Evolutionary conservation across 2,113 vertebrate genomes (phyloP).

Genomic region (Daphoenositta chrysoptera): DNA sequence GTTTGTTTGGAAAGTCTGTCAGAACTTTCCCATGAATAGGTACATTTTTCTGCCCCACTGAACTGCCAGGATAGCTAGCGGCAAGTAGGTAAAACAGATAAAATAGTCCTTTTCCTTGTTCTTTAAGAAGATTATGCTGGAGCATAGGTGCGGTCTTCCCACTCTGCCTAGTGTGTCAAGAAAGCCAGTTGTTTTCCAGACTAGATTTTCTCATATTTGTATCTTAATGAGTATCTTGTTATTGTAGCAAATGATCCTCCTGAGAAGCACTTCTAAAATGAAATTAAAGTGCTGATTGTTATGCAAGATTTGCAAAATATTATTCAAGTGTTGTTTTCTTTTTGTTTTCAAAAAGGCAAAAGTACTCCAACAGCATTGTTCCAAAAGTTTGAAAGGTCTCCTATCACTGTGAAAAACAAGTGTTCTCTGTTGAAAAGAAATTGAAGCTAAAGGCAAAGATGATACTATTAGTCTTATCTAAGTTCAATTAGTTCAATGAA

Average conservation of each 20-base stretch:
- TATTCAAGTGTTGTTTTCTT: not conserved
- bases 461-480: not conserved
- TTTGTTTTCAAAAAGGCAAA: not conserved
- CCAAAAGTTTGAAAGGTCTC: not conserved
- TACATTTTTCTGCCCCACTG: not conserved
- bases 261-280: not conserved
- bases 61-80: not conserved
- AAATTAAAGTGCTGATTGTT: constrained; percentile 3
- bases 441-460: not conserved
- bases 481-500: not conserved
- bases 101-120: not conserved
- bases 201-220: constrained; percentile 31
- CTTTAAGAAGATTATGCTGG: not conserved
- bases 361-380: not conserved
- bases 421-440: not conserved
- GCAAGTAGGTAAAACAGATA: not conserved
- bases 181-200: not conserved
- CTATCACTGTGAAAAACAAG: not conserved
- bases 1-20: not conserved
- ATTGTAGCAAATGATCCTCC: not conserved
- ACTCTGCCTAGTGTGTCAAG: not conserved
- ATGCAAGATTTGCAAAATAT: not conserved
- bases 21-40: constrained; percentile 16
- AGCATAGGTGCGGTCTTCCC: not conserved
- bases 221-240: not conserved